Evolutionary conservation across 2,888 invertebrate species (phyloP), one percentile per base, ranked within the genome.

Genomic region (Leptopterna dolabrata): DNA sequence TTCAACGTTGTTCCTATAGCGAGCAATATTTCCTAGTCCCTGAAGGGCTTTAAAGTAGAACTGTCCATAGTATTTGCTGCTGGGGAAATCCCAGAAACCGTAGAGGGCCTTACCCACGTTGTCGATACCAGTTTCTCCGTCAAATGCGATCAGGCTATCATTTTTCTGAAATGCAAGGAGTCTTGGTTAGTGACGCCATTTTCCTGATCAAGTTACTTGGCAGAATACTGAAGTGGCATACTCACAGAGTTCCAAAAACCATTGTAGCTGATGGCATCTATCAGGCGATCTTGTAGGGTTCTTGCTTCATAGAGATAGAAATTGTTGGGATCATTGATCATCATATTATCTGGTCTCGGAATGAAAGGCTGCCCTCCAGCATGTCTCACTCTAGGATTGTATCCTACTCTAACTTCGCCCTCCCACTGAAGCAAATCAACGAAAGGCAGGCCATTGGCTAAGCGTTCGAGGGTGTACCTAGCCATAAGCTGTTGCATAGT

Each of bases 401-500:
- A 87, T 6, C 87, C 87, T 4, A 87, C 76, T 76, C 41, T 30
- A 27, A 84, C 14, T 27, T 88, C 91, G 36, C 36, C 43, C 24
- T 82, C 76, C 80, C 87, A 80, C n/a, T 51, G 16, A 36, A 86
- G 45, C 11, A 19, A 1, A 4, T 87, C 55, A 14, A 73, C 45
- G 27, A 9, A 36, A 1, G 73, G 76, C 3, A 87, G 30, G 24
- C 45, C 27, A 24, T 83, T 73, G n/a, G 76, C 76, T 0, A 82
- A 13, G 16, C 76, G 55, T 51, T 87, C 73, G 30, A 87, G 24
- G 16, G 16, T 36, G 55, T 87, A 82, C 90, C 95, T 94, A 88
- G 95, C 94, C 90, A 95, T 91, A n/a, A 95, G 90, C 91, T 95
- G 95, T 90, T 95, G 94, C 91, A 95, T 94, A 91, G 93, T 92